Percentiles rank a stretch among this genome's conserved stretches.
phyloP scores from a whole-genome alignment of 2,797 vertebrate species.

The Glossophaga mutica region DNA sequence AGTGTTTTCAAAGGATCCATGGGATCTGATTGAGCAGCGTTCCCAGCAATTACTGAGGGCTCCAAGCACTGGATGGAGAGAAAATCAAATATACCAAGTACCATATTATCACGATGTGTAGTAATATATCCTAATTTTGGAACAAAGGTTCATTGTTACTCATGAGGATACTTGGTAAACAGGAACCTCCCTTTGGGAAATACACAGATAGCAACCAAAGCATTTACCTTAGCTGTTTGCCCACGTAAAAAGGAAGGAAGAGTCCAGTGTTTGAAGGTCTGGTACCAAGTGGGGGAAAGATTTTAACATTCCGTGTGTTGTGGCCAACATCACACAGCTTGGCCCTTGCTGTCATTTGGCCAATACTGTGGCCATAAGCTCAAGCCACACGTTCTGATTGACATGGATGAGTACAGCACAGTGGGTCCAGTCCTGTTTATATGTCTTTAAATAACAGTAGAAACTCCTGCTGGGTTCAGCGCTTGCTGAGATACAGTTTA shows the following conservation, averaged over 20 bases:
- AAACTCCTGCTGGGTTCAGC: no score
- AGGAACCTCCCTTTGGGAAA: not conserved
- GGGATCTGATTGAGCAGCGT: not conserved
- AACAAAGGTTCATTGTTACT: not conserved
- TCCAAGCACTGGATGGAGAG: not conserved
- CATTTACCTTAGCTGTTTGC: not conserved
- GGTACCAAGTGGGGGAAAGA: not conserved
- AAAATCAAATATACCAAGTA: not conserved
- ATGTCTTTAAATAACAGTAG: not conserved
- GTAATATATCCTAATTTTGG: not conserved
- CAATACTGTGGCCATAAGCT: not conserved
- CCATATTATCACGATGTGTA: not conserved
- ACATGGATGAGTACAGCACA: fast-evolving
- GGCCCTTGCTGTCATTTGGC: not conserved
- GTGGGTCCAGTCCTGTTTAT: not conserved
- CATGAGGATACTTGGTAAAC: not conserved
- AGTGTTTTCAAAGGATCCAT: not conserved
- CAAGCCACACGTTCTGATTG: not conserved
- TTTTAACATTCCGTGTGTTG: not conserved
- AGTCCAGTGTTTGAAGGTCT: not conserved
- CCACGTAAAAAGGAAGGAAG: not conserved
- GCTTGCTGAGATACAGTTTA: not conserved
- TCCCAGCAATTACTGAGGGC: not conserved
- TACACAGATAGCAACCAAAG: not conserved
- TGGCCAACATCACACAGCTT: not conserved